A percentile compares a stretch with the other conserved stretches of the same genome.
Evolutionary conservation across 2,797 vertebrate genomes (phyloP).

Genomic region (Chaetophractus vellerosus): DNA sequence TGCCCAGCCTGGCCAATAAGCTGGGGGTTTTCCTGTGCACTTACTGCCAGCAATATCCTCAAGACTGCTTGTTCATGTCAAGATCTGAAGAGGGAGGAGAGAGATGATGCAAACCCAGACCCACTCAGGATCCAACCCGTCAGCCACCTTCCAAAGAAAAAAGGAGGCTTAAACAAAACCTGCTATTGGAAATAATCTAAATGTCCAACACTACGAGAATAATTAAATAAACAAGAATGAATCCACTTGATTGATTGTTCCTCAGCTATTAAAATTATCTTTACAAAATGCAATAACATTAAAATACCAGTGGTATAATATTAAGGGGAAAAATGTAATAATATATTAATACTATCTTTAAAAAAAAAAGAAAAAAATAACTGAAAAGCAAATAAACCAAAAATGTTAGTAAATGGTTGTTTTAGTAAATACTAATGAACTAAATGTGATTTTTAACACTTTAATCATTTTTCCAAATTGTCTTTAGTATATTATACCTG

Average conservation of each 20-base stretch:
- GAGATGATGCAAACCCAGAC: not conserved
- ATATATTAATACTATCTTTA: not conserved
- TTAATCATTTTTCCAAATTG: constrained; percentile 4
- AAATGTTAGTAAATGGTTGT: not conserved
- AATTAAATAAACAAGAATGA: not conserved
- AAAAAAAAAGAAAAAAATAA: constrained; percentile 22
- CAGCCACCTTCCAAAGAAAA: not conserved
- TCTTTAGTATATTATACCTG: not conserved
- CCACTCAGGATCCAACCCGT: not conserved
- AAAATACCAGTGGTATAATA: not conserved
- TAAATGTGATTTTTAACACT: not conserved
- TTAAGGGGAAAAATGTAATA: not conserved
- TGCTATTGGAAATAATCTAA: not conserved
- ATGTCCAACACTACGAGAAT: not conserved
- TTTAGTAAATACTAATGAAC: constrained; percentile 30
- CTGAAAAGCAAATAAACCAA: not conserved
- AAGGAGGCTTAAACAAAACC: not conserved
- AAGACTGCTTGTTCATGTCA: not conserved
- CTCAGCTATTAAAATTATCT: not conserved
- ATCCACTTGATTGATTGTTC: not conserved
- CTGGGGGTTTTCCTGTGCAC: not conserved
- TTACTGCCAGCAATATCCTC: not conserved
- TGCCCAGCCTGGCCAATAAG: not conserved
- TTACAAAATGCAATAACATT: constrained; percentile 36
- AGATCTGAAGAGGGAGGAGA: not conserved